Conservation (phyloP, 1,140 invertebrate genomes). For the Aphelenchoides besseyi region DNA sequence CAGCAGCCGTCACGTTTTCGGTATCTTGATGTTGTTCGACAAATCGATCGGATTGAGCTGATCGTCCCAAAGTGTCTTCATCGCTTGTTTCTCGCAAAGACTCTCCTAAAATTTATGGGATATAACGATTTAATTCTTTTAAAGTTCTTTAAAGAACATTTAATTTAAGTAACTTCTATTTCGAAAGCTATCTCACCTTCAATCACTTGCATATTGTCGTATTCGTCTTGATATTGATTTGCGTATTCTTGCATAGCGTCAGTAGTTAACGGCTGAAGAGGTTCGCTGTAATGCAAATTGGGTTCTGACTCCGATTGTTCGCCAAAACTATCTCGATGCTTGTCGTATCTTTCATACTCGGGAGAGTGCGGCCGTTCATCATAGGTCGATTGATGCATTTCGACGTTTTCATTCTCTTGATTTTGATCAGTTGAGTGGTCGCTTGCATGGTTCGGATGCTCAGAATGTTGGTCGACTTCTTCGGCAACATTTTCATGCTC, state of each 20-base stretch:
- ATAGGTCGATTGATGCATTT: neutral
- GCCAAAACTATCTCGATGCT: constrained; percentile 10
- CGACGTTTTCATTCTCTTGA: neutral
- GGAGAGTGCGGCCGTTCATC: neutral
- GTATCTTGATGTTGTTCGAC: neutral
- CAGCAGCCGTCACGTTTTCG: neutral
- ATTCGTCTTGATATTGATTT: no score
- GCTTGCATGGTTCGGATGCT: neutral
- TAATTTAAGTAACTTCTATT: no score
- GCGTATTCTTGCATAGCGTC: neutral
- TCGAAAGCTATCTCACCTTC: no score
- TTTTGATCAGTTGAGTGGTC: neutral
- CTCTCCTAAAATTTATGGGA: constrained; percentile 16
- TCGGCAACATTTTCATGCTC: neutral
- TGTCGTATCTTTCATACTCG: neutral
- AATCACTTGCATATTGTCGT: no score
- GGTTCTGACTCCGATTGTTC: constrained; percentile 21
- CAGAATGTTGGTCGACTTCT: neutral
- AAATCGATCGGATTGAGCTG: neutral
- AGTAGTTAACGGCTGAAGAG: neutral
- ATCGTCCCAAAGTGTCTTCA: neutral
- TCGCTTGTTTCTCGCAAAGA: constrained; percentile 8
- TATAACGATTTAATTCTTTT: no score
- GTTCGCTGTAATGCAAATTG: constrained; percentile 15
- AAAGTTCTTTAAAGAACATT: no score